Conservation (phyloP, 2,797 vertebrate genomes). For the Natrix natrix region DNA sequence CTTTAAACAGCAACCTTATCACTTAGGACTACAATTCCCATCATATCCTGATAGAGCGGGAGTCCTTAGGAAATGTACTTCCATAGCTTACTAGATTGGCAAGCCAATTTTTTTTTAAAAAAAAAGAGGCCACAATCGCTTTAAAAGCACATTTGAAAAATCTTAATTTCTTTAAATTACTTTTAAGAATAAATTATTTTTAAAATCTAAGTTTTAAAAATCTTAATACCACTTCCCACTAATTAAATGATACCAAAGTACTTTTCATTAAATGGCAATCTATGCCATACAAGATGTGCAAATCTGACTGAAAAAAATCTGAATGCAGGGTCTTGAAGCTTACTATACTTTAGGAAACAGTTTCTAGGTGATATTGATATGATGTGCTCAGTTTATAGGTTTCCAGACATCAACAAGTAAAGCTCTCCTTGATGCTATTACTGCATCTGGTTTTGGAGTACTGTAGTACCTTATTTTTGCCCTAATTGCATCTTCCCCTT, state of each 20-base stretch:
- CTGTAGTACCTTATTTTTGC: not conserved
- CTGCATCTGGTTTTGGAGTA: not conserved
- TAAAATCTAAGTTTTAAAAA: constrained; percentile 42
- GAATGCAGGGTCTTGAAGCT: not conserved
- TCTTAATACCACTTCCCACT: constrained; percentile 4
- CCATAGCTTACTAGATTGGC: not conserved
- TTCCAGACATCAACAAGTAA: not conserved
- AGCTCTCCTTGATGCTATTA: not conserved
- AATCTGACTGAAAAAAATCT: constrained; percentile 17
- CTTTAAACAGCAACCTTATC: constrained; percentile 28
- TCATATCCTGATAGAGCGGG: not conserved
- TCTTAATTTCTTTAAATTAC: constrained; percentile 31
- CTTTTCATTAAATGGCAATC: constrained; percentile 47
- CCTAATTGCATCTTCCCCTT: not conserved
- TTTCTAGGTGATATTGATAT: not conserved
- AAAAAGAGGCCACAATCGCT: constrained; percentile 52
- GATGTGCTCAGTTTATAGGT: not conserved
- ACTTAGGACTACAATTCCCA: not conserved
- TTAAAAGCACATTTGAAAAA: constrained; percentile 49
- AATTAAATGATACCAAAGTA: constrained; percentile 35
- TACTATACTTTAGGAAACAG: constrained; percentile 23
- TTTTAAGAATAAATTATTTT: constrained; percentile 6
- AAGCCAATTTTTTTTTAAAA: constrained; percentile 19
- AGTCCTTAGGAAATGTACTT: not conserved
- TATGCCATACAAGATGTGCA: constrained; percentile 26